Evolutionary conservation across 1,140 invertebrate species (phyloP), one percentile per base, ranked within the genome.

Genomic region (Maconellicoccus hirsutus): DNA sequence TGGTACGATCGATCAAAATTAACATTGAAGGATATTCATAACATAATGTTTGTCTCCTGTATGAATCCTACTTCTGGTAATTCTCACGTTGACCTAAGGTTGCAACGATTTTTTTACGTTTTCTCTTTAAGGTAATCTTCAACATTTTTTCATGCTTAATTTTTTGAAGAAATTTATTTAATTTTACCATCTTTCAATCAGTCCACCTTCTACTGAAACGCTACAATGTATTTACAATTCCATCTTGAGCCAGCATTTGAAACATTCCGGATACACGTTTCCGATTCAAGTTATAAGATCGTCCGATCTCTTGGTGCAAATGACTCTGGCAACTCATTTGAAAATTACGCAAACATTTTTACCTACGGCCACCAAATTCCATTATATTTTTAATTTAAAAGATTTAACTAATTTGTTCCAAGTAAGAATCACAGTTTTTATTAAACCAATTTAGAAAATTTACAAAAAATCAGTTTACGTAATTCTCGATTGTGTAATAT

Each of bases 51-150:
- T 79, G 86, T 96, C 10, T 90, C 92, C 6, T 93, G 91, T 77
- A 97, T 98, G 95, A 98, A 98, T 81, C 95, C 94, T 0, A 96
- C 94, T 0, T 91, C 94, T 23, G 95, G 95, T 27, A 94, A 90
- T 74, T 97, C 97, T 77, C 94, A 91, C 2, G 96, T 98, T 52
- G 91, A 96, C 82, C 86, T 93, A 0, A 83, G 95, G 21, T 83
- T 98, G 0, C 93, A 96, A 79, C 83, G 95, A 72, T 94, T 97
- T 79, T 98, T 98, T 79, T 90, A 88, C 75, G 92, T 95, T 3
- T 97, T 97, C 79, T 91, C 94, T 59, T 86, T 94, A 14, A 87
- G 85, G 87, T 89, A 21, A 70, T 14, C 27, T 14, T n/a, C n/a
- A n/a, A n/a, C 0, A 6, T 59, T 59, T 59, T 25, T 7, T 25